Percentiles rank a stretch among this genome's conserved stretches.
Evolutionary conservation across 2,113 vertebrate species (phyloP).

Genomic region (Sylvia atricapilla): DNA sequence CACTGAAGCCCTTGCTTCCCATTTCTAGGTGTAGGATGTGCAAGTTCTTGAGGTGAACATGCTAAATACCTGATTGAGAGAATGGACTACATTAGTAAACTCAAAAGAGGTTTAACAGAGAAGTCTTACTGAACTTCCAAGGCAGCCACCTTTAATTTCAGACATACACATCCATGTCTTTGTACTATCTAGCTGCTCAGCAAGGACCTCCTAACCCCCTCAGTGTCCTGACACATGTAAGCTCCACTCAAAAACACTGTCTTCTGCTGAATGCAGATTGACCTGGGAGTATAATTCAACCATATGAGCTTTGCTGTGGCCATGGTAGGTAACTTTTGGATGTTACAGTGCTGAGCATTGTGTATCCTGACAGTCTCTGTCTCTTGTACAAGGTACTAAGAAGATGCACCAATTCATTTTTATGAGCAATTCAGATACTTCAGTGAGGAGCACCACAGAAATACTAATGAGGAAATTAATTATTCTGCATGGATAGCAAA

Average conservation of each 20-base stretch:
- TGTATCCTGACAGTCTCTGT: background rate
- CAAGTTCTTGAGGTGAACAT: background rate
- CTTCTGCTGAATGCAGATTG: background rate
- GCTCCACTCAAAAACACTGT: background rate
- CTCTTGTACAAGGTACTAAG: background rate
- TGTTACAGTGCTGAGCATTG: background rate
- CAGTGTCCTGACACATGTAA: background rate
- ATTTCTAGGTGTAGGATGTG: background rate
- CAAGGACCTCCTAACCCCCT: background rate
- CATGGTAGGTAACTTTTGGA: background rate
- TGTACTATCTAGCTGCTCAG: background rate
- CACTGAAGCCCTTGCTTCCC: background rate
- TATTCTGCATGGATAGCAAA: constrained; percentile 29
- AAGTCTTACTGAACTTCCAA: background rate
- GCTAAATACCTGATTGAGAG: background rate
- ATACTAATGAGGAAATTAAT: constrained; percentile 58
- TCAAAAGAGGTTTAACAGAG: background rate
- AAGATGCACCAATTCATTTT: constrained; percentile 17
- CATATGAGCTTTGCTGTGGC: accelerated
- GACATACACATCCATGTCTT: background rate
- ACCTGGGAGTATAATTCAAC: background rate
- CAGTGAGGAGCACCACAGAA: background rate
- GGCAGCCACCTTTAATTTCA: background rate
- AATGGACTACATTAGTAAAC: background rate
- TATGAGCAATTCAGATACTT: constrained; percentile 18